phyloP scores from a whole-genome alignment of 2,888 invertebrate species.

The Autographa pulchrina region DNA sequence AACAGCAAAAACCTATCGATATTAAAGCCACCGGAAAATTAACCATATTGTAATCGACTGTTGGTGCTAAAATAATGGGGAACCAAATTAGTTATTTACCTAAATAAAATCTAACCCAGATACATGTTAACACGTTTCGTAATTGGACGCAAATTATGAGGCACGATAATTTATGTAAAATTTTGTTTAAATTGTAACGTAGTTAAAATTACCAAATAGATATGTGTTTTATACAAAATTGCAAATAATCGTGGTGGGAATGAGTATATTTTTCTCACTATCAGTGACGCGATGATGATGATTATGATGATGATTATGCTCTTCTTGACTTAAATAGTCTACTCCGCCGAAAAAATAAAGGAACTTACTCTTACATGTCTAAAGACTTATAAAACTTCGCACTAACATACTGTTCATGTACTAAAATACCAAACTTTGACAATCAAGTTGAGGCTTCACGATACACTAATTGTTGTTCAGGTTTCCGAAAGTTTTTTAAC shows the following conservation, averaged over 20 bases:
- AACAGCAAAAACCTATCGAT: not conserved
- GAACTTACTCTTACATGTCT: too few relatives aligned
- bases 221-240: not conserved
- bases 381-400: too few relatives aligned
- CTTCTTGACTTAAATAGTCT: too few relatives aligned
- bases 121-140: conserved; percentile 35
- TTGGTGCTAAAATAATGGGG: conserved; percentile 3
- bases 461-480: too few relatives aligned
- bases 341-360: too few relatives aligned
- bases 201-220: not conserved
- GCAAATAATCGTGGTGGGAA: not conserved
- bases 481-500: too few relatives aligned
- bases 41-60: not conserved
- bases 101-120: conserved; percentile 6
- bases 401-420: too few relatives aligned
- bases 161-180: conserved; percentile 1
- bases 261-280: too few relatives aligned
- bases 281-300: too few relatives aligned
- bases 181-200: not conserved
- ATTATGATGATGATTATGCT: too few relatives aligned
- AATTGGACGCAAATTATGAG: conserved; percentile 5
- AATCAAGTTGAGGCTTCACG: too few relatives aligned
- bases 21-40: not conserved
- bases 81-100: conserved; percentile 1
- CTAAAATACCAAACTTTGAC: too few relatives aligned